These are phyloP conservation scores for Spheniscus mendiculus DNA, from an alignment of 2,113 vertebrate species.

Conservation along the genomic window DNA sequence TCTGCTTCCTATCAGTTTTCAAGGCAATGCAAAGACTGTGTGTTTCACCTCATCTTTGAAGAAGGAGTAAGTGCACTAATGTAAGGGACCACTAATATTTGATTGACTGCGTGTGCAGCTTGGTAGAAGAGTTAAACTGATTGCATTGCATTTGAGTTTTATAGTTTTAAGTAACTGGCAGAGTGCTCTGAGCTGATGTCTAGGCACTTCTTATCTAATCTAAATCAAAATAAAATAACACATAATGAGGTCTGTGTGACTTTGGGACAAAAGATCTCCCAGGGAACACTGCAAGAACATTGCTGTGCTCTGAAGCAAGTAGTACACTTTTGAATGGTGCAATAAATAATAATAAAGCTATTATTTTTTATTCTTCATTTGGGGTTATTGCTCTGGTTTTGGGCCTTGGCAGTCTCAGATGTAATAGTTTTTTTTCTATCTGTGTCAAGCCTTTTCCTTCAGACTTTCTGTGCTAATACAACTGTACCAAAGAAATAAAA, in stretches of 20 bases:
- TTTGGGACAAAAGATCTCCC: background rate
- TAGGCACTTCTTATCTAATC: background rate
- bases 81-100: background rate
- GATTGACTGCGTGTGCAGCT: background rate
- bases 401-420: background rate
- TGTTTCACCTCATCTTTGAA: background rate
- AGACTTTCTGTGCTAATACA: background rate
- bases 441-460: background rate
- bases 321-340: background rate
- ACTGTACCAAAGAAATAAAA: background rate
- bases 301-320: background rate
- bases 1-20: background rate
- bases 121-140: conserved; percentile 1
- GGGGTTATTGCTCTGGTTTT: background rate
- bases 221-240: conserved; percentile 43
- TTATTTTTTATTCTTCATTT: conserved; percentile 27
- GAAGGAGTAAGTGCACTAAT: background rate
- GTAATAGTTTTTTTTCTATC: background rate
- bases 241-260: background rate
- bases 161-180: background rate
- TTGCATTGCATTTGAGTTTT: background rate
- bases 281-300: background rate
- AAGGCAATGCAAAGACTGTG: background rate
- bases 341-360: conserved; percentile 30
- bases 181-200: background rate